Base-by-base conservation (phyloP, 2,113 vertebrate species). In the Salvelinus sp. region DNA sequence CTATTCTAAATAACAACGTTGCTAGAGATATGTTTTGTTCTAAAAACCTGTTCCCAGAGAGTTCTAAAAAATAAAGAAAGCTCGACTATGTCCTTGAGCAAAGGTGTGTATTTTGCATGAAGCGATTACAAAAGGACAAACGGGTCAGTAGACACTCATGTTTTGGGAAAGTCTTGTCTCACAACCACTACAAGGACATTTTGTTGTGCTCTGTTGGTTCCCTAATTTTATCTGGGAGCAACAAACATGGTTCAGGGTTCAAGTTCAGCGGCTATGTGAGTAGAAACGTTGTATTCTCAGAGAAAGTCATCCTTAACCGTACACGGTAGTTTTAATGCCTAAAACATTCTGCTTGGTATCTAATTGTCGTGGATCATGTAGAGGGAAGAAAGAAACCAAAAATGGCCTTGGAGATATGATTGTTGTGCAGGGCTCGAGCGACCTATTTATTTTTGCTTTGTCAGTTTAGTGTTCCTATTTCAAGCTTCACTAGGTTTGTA, bases 121-220 rank as follows among this genome's bases (percentile, higher is more conserved):
- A 78, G 78, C 79, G 58, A 74, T 69, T 25, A 62, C 3, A 54
- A 69, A 30, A 50, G 22, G 1, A 70, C 74, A 84, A 75, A 66
- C 70, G 69, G 75, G 30, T 80, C 72, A 76, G 79, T 68, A 79
- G 79, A 74, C 81, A 78, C 80, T 70, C 80, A 81, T 71, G 81
- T 86, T 86, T 85, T 79, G 80, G 87, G 2, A 69, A 44, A 23
- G 33, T 47, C 68, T 7, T 3, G 66, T 38, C 22, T 13, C 67
- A n/a, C 44, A 89, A 88, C 88, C 87, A 78, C 81, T 77, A 84
- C 89, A 91, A 91, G 89, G 90, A 88, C 89, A 88, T 88, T 87
- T 88, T 89, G 86, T 88, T 89, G 85, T 85, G 81, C 86, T 86
- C 82, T 76, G 82, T 81, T 81, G 82, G 70, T 84, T 80, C 76